Percentiles rank a stretch among this genome's conserved stretches.
Evolutionary conservation across 1,140 invertebrate species (phyloP).

Genomic region (Meloidogyne floridensis): DNA sequence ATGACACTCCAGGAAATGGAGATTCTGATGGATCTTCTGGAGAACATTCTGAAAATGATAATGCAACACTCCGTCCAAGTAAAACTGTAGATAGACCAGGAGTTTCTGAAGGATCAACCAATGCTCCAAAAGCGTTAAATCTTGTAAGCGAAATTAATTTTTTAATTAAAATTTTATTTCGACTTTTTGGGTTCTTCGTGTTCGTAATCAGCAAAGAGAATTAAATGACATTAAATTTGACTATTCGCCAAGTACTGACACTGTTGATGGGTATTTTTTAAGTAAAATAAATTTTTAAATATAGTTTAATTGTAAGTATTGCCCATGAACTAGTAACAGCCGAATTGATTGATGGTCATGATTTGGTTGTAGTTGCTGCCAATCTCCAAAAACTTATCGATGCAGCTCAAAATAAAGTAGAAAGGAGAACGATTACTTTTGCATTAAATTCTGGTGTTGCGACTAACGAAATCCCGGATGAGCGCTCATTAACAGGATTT

Average conservation of each 20-base stretch:
- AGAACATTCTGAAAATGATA: constrained; percentile 40
- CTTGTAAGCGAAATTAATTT: constrained; percentile 42
- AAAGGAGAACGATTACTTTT: constrained; percentile 80
- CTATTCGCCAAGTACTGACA: constrained; percentile 81
- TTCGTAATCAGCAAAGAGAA: constrained; percentile 82
- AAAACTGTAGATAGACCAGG: not conserved
- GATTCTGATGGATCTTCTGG: constrained; percentile 33
- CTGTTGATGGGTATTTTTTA: constrained; percentile 76
- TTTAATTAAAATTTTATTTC: not conserved
- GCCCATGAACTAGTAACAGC: constrained; percentile 89
- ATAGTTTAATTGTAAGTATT: constrained; percentile 68
- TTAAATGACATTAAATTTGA: constrained; percentile 97
- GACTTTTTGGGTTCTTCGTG: constrained; percentile 64
- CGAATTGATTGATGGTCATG: constrained; percentile 85
- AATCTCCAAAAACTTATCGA: constrained; percentile 90
- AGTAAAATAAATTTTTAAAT: not conserved
- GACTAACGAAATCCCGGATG: constrained; percentile 82
- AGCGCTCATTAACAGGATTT: constrained; percentile 89
- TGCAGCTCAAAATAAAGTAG: constrained; percentile 60
- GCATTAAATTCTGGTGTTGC: constrained; percentile 77
- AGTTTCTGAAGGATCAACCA: constrained; percentile 22
- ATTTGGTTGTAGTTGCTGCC: constrained; percentile 84
- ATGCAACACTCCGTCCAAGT: constrained; percentile 28
- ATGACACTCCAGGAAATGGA: constrained; percentile 53
- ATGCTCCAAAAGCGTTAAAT: constrained; percentile 50